phyloP scores from a whole-genome alignment of 23 tunicate species.

The Trididemnum miniatum region DNA sequence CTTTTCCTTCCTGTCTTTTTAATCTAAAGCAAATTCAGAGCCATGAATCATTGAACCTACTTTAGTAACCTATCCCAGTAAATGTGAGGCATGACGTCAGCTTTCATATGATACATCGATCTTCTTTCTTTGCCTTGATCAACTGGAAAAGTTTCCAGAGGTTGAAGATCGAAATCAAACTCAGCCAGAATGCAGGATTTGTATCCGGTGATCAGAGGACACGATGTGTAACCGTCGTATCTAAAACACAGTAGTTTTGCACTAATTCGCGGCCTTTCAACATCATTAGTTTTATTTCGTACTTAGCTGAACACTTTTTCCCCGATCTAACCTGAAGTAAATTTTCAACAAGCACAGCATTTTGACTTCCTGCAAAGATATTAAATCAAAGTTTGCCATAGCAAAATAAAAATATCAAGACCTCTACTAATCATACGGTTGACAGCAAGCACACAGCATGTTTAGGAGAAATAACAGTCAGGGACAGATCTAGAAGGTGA shows the following conservation, averaged over 20 bases:
- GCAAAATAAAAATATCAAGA: too few relatives aligned
- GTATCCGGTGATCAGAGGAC: constrained; percentile 95
- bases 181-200: constrained; percentile 94
- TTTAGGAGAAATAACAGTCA: too few relatives aligned
- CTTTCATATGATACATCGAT: constrained; percentile 89
- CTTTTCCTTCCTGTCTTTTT: too few relatives aligned
- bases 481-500: too few relatives aligned
- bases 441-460: too few relatives aligned
- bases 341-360: constrained; percentile 55
- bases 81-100: constrained; percentile 65
- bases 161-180: constrained; percentile 89
- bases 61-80: constrained; percentile 92
- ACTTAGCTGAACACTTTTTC: not conserved
- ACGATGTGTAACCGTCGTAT: constrained; percentile 97
- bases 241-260: constrained; percentile 27
- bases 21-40: too few relatives aligned
- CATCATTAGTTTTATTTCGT: not conserved
- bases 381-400: too few relatives aligned
- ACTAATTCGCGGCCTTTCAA: too few relatives aligned
- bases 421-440: too few relatives aligned
- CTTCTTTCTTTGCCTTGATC: constrained; percentile 91
- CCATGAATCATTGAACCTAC: constrained; percentile 24
- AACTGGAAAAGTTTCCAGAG: constrained; percentile 89
- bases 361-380: constrained; percentile 76
- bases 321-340: constrained; percentile 43